These are phyloP conservation scores for Todus mexicanus DNA, from an alignment of 2,797 vertebrate species.

Conservation along the genomic window DNA sequence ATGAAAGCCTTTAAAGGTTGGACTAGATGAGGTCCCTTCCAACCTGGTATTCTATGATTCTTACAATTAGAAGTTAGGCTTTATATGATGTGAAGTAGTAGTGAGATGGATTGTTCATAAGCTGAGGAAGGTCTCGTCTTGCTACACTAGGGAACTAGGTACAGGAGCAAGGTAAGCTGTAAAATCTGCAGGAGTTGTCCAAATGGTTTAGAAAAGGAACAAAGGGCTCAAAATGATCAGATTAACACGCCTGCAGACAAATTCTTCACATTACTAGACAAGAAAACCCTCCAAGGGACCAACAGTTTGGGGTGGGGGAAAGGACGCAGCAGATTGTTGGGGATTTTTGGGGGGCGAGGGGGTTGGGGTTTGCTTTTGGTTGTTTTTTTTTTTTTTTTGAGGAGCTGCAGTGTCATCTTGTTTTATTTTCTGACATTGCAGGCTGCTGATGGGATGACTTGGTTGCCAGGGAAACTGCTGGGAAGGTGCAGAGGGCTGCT, in stretches of 20 bases:
- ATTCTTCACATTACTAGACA: neutral
- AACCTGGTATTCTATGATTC: too few relatives aligned
- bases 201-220: neutral
- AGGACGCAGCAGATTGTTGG: neutral
- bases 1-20: neutral
- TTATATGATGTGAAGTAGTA: neutral
- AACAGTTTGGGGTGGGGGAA: too few relatives aligned
- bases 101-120: neutral
- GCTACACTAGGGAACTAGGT: neutral
- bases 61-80: neutral
- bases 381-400: neutral
- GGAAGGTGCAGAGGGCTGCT: constrained; percentile 21
- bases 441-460: constrained; percentile 39
- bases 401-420: constrained; percentile 21
- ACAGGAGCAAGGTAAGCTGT: neutral
- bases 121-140: neutral
- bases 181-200: neutral
- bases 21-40: too few relatives aligned
- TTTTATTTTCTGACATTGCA: constrained; percentile 39
- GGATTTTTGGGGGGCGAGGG: accelerated
- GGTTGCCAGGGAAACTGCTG: constrained; percentile 73
- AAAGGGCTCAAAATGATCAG: neutral
- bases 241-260: neutral
- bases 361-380: accelerated
- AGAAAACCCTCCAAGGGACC: neutral